Evolutionary conservation across 2,797 vertebrate species (phyloP), one percentile per base, ranked within the genome.

Genomic region (Xenopus petersii): DNA sequence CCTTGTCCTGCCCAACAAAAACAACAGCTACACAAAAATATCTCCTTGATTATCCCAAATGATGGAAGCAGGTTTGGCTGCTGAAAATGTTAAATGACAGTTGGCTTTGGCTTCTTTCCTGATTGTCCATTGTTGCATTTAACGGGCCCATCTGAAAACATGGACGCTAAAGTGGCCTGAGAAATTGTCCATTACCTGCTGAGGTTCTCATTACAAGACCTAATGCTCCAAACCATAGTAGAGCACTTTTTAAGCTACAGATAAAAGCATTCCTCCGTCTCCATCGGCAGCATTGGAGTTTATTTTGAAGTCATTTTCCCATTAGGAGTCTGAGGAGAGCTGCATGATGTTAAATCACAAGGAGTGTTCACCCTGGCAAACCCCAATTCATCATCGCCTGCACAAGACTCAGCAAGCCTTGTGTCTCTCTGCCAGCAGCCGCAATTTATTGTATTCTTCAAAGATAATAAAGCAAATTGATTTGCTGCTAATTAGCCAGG

Each of bases 401-500:
- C 55, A 69, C 61, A 70, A 64, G 71, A 51, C 71, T 65, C 76
- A 73, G 71, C 76, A 74, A 65, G 71, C 76, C 74, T 30, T 73
- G 71, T 74, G 70, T 59, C 67, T 70, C 30, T 65, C 76, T 73
- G 76, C 76, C 76, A 79, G 54, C 60, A 74, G 71, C 42, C 48
- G 60, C 76, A 74, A 79, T 79, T 79, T 79, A 79, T 79, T 74
- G 71, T 70, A 79, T 74, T 71, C 46, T 79, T 74, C 66, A 73
- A 70, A 70, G 76, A 79, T 79, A 79, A 79, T 79, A 79, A 79
- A 79, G 67, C 71, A 79, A 79, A 79, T 79, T 79, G 71, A 79
- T 79, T 67, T 56, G 61, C 66, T 65, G 71, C 71, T 79, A 79
- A 79, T 79, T 79, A 79, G 76, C 71, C 61, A 46, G 76, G 67